Percentiles rank a stretch among this genome's conserved stretches.
Evolutionary conservation across 2,113 vertebrate species (phyloP).

Genomic region (Dolichotis patagonum): DNA sequence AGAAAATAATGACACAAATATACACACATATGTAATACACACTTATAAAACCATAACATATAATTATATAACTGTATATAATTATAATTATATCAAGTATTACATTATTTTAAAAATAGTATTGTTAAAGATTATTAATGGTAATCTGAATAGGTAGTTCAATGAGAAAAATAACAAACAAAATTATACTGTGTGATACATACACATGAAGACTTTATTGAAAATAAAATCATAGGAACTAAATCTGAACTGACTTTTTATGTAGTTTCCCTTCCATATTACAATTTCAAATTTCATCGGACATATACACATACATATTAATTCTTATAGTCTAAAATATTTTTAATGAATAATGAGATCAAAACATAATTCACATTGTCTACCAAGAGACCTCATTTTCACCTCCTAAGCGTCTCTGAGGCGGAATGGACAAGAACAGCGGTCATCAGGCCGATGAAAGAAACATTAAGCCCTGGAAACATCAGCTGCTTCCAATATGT

Average conservation of each 20-base stretch:
- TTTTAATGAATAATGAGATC: conserved; percentile 45
- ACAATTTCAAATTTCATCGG: conserved; percentile 22
- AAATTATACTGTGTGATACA: background rate
- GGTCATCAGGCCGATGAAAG: conserved; percentile 78
- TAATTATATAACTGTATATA: too few relatives aligned
- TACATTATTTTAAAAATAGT: background rate
- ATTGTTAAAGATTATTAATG: background rate
- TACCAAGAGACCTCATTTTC: conserved; percentile 40
- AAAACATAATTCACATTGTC: background rate
- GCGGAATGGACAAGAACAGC: conserved; percentile 44
- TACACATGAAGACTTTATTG: background rate
- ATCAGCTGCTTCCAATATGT: conserved; percentile 81
- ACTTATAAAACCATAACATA: background rate
- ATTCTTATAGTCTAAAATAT: conserved; percentile 26
- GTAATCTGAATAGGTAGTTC: background rate
- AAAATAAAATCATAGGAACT: background rate
- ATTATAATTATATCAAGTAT: background rate
- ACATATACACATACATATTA: background rate
- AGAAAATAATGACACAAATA: background rate
- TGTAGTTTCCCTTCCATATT: background rate
- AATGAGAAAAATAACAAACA: background rate
- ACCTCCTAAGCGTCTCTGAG: conserved; percentile 17
- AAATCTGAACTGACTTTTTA: conserved; percentile 12
- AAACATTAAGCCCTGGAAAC: conserved; percentile 78
- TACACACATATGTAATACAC: background rate